Base-by-base conservation (phyloP, 2,888 invertebrate genomes). In the Ophraella communa region DNA sequence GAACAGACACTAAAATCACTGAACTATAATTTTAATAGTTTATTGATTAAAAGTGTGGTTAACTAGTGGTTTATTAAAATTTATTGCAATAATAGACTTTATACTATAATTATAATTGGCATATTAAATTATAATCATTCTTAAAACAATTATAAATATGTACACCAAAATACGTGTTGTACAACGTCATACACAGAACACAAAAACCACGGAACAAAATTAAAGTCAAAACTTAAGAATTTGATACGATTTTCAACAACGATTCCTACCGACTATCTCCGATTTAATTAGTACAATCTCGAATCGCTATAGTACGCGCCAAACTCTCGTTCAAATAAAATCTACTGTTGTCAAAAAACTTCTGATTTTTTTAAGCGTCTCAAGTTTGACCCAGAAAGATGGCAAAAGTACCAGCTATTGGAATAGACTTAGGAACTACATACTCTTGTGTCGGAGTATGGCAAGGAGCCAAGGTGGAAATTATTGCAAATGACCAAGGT, bases 401-500 rank as follows among this genome's bases (percentile, higher is more conserved):
- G 74, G 68, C 72, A 20, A 72, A 72, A 58, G 63, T 69, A 49
- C 71, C 71, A 33, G 74, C 73, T n/a, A 67, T 74, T 39, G 74
- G 74, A 20, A 74, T 74, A 65, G 94, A 95, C 83, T 84, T 94
- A 74, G 94, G 94, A 60, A 94, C 94, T 54, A 94, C 93, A 11
- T 94, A 90, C 82, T 93, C 93, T 58, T 92, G 92, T 78, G 93
- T 93, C 61, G 92, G 90, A 42, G 91, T 93, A 21, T 93, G 91
- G 84, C 90, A 91, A 76, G 87, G 92, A 76, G 90, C 92, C 55
- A 92, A 92, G 80, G 92, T 93, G 74, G 92, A 93, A 79, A 92
- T 93, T 70, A 93, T 94, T 78, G 93, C 94, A 63, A 94, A 94
- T 79, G 93, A 94, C 80, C 93, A 94, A 67, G 94, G 94, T 68